A percentile compares a stretch with the other conserved stretches of the same genome.
phyloP scores from a whole-genome alignment of 2,888 invertebrate genomes.

The Minunthozetes semirufus region DNA sequence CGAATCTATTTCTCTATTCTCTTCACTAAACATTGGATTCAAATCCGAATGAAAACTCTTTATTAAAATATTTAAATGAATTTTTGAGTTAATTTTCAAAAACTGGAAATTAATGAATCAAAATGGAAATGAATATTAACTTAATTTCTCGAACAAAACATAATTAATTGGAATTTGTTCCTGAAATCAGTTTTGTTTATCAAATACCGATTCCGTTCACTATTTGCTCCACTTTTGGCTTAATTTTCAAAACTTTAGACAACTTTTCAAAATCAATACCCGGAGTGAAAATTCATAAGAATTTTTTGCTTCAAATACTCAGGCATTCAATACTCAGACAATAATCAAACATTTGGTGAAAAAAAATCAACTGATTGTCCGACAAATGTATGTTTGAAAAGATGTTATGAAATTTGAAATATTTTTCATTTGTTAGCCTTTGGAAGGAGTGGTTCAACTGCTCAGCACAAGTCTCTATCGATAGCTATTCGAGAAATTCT shows the following conservation, averaged over 20 bases:
- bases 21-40: background rate
- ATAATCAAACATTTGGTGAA: no score
- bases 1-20: background rate
- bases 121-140: conserved; percentile 20
- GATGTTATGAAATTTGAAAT: no score
- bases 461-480: background rate
- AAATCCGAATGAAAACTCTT: background rate
- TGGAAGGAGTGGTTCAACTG: background rate
- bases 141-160: background rate
- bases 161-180: no score
- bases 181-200: no score
- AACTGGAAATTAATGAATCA: background rate
- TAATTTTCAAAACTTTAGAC: background rate
- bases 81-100: background rate
- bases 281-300: background rate
- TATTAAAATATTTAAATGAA: background rate
- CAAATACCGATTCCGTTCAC: no score
- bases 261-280: background rate
- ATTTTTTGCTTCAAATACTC: background rate
- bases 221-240: background rate
- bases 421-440: background rate
- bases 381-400: no score
- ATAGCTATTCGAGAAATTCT: no score
- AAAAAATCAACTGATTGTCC: no score
- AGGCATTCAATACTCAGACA: no score